phyloP scores from a whole-genome alignment of 1,140 invertebrate species.

The Tribolium castaneum region DNA sequence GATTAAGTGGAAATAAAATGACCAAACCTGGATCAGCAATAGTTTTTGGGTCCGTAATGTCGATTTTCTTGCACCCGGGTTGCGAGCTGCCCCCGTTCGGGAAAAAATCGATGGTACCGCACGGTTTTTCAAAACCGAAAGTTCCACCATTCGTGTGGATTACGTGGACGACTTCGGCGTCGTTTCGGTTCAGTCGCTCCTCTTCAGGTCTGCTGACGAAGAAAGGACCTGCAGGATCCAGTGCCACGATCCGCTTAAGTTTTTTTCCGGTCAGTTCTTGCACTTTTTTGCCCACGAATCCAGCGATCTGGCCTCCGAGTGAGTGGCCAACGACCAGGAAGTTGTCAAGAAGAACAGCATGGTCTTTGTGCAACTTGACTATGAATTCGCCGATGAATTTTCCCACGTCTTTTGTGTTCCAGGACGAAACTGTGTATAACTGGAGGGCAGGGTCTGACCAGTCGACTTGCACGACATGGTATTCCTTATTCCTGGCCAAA shows the following conservation, averaged over 20 bases:
- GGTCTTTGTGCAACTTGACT: background rate
- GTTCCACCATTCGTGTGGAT: conserved; percentile 88
- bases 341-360: background rate
- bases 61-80: conserved; percentile 75
- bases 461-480: conserved; percentile 75
- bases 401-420: conserved; percentile 58
- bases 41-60: background rate
- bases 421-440: conserved; percentile 52
- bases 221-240: conserved; percentile 75
- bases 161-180: conserved; percentile 89
- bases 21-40: background rate
- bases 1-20: background rate
- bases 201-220: conserved; percentile 59
- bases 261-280: conserved; percentile 50
- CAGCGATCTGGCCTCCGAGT: conserved; percentile 78
- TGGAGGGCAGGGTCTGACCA: conserved; percentile 70
- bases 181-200: conserved; percentile 63
- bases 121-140: conserved; percentile 75
- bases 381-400: conserved; percentile 47
- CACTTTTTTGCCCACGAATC: conserved; percentile 71
- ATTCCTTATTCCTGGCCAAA: conserved; percentile 65
- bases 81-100: conserved; percentile 83
- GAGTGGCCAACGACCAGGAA: conserved; percentile 73
- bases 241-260: conserved; percentile 65
- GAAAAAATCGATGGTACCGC: conserved; percentile 89